Conservation (phyloP, 2,113 vertebrate species). For the Anguilla rostrata region DNA sequence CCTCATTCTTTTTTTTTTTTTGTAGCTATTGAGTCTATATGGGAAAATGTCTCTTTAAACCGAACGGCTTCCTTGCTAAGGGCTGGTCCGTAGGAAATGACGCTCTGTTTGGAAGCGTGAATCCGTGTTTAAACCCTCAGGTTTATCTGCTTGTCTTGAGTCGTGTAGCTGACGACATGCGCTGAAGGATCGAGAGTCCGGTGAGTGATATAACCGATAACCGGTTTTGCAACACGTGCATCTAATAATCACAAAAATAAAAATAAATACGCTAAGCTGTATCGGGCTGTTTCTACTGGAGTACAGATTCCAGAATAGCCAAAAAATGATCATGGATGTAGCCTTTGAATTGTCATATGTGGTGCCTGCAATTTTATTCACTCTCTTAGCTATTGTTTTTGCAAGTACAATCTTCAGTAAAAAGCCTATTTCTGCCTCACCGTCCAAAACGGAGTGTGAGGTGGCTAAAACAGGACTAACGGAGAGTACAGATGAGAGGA, state of each 20-base stretch:
- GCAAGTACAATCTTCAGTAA: constrained; percentile 53
- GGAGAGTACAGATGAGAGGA: background rate
- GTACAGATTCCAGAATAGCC: background rate
- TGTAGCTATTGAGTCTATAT: background rate
- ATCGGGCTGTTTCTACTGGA: background rate
- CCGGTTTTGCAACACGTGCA: background rate
- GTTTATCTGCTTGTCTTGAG: constrained; percentile 18
- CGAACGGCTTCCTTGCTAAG: constrained; percentile 4
- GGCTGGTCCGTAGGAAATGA: constrained; percentile 28
- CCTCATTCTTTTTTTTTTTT: background rate
- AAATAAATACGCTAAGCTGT: background rate
- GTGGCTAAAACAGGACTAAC: background rate
- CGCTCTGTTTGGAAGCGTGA: constrained; percentile 23
- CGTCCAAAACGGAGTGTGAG: constrained; percentile 19
- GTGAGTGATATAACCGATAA: background rate
- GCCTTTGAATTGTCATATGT: constrained; percentile 52
- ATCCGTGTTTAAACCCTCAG: constrained; percentile 7
- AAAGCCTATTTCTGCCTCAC: constrained; percentile 24
- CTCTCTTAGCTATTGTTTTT: constrained; percentile 61
- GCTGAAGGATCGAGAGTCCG: background rate
- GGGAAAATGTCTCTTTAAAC: constrained; percentile 26
- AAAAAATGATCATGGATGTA: constrained; percentile 45
- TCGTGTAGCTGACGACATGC: constrained; percentile 22
- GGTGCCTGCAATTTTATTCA: constrained; percentile 54
- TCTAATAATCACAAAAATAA: background rate